Evolutionary conservation across 2,888 invertebrate species (phyloP), one percentile per base, ranked within the genome.

Genomic region (Brachynemurus nebulosus): DNA sequence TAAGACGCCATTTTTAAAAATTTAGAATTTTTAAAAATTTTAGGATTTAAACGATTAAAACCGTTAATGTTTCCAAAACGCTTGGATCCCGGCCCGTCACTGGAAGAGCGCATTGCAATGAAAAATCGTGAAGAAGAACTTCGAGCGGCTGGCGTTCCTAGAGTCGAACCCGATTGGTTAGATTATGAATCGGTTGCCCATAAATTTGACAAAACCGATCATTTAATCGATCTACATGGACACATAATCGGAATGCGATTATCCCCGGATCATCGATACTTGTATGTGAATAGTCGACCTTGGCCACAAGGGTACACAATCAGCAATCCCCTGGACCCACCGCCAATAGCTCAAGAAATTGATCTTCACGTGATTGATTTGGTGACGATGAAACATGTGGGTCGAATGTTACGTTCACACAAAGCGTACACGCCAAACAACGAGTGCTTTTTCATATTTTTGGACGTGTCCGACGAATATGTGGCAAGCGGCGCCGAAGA

Each of bases 401-500:
- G 86, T 4, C 80, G 76, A 45, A 83, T 86, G 78, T 61, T 84
- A 20, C 68, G 82, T 46, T 74, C 84, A 1, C 86, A 86, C 60
- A 81, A 81, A 59, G 86, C 85, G 1, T 89, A 82, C 59, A 86
- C 86, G 2, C 79, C 85, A 1, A 85, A 85, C 57, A 82, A 83
- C 45, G 85, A 86, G 57, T 88, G 86, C 55, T 88, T 86, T 60
- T 86, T 86, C 57, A 86, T 88, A 56, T 89, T 88, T 61, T 66
- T 88, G 37, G 86, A 88, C 60, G 86, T 86, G 4, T 80, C 78
- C 55, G 74, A 84, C 51, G 77, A 84, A 58, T 88, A 84, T 61
- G 82, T 89, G 8, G 86, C 86, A 33, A 86, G 86, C 63, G 88
- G 88, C 8, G 84, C 86, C 20, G 86, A 88, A 64, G 86, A 86